Percentiles rank a stretch among this genome's conserved stretches.
Conservation (phyloP, 2,888 invertebrate species). For the Ypsolopha sequella region DNA sequence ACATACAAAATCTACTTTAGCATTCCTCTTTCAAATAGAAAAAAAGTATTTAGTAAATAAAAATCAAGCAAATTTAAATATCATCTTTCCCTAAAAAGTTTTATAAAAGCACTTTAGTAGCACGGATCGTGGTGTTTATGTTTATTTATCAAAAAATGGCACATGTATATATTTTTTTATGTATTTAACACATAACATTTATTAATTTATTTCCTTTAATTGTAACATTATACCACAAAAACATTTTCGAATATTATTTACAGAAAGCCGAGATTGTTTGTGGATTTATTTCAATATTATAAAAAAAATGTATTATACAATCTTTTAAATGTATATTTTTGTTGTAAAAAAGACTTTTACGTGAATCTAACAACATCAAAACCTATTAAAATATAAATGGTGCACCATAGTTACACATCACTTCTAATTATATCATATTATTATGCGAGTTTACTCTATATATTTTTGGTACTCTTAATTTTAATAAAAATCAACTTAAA, state of each 20-base stretch:
- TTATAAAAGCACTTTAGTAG: constrained; percentile 65
- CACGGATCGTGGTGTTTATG: constrained; percentile 40
- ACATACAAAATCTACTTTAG: constrained; percentile 22
- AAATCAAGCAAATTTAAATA: constrained; percentile 68
- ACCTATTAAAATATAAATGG: constrained; percentile 40
- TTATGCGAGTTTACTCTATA: constrained; percentile 31
- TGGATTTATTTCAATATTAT: background rate
- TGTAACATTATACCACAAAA: constrained; percentile 27
- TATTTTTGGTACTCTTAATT: constrained; percentile 29
- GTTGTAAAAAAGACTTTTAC: constrained; percentile 24
- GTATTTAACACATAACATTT: constrained; percentile 40
- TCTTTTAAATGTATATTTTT: constrained; percentile 1
- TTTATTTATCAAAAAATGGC: constrained; percentile 49
- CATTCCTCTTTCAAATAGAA: constrained; percentile 35
- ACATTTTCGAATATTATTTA: constrained; percentile 40
- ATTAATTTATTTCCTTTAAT: constrained; percentile 29
- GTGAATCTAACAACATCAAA: constrained; percentile 12
- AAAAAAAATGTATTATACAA: constrained; percentile 3
- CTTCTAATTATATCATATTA: constrained; percentile 40
- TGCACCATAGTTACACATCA: constrained; percentile 55
- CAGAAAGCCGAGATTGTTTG: constrained; percentile 25
- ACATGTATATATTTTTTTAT: constrained; percentile 46
- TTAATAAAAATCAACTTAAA: constrained; percentile 35
- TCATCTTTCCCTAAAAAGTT: constrained; percentile 40
- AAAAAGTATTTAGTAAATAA: constrained; percentile 17